These are phyloP conservation scores for Ptyas mucosa DNA, from an alignment of 2,113 vertebrate species.

Conservation along the genomic window DNA sequence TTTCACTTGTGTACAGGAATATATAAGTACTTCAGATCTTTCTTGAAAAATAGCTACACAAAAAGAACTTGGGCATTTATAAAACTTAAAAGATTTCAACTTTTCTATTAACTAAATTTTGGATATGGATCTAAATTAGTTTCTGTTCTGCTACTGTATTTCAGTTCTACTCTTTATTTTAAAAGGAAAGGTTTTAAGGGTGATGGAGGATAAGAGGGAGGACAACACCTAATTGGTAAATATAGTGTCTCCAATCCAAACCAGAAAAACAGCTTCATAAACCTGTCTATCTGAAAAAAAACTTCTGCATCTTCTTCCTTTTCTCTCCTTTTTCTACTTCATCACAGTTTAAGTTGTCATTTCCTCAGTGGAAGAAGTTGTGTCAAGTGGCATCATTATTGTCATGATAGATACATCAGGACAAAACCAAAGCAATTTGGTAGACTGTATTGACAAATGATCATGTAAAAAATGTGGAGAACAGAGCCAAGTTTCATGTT, in stretches of 20 bases:
- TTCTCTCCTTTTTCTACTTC: neutral
- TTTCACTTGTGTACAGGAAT: neutral
- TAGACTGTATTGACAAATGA: neutral
- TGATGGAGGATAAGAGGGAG: neutral
- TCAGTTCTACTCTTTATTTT: neutral
- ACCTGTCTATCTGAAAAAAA: neutral
- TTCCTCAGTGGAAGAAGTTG: neutral
- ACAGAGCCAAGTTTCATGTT: constrained; percentile 29
- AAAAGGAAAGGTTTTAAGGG: neutral
- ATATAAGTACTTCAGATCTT: neutral
- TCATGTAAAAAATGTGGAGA: neutral
- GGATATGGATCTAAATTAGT: neutral
- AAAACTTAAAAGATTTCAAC: neutral
- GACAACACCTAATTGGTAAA: neutral
- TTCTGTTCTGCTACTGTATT: neutral
- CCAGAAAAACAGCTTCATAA: neutral
- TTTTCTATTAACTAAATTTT: neutral
- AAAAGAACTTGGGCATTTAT: neutral
- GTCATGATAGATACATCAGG: neutral
- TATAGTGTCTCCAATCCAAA: neutral
- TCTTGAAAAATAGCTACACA: neutral
- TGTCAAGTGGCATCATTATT: neutral
- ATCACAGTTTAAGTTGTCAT: neutral
- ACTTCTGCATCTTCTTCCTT: neutral
- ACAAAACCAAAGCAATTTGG: neutral